Conservation (phyloP, 2,797 vertebrate genomes). For the Cyclopterus lumpus region DNA sequence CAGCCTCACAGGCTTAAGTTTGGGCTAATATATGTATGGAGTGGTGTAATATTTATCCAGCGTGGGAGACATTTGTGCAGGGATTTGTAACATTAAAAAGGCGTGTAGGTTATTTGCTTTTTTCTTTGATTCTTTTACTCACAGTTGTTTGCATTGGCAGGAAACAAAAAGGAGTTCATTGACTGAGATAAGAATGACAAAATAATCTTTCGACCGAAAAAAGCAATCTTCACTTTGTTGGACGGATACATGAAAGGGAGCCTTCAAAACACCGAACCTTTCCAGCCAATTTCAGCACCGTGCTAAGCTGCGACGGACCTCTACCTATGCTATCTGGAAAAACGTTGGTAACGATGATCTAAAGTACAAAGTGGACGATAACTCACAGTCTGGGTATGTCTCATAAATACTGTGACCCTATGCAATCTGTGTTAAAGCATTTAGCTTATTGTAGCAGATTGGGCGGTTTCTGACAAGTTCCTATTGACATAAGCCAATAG, state of each 20-base stretch:
- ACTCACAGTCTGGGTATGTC: constrained; percentile 30
- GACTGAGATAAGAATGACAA: constrained; percentile 41
- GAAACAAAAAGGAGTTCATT: constrained; percentile 35
- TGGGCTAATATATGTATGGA: constrained; percentile 62
- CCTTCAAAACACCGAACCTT: constrained; percentile 23
- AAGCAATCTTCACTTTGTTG: constrained; percentile 28
- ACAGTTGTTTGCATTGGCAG: neutral
- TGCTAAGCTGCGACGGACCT: constrained; percentile 36
- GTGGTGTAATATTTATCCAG: constrained; percentile 48
- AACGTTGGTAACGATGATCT: constrained; percentile 23
- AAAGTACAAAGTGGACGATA: constrained; percentile 36
- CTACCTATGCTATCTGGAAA: constrained; percentile 24
- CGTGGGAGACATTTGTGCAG: neutral
- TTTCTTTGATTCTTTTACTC: neutral
- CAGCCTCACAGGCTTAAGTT: constrained; percentile 46
- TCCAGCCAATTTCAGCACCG: constrained; percentile 44
- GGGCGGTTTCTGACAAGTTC: constrained; percentile 12
- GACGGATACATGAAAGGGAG: constrained; percentile 32
- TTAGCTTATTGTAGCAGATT: constrained; percentile 28
- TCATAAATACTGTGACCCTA: constrained; percentile 39
- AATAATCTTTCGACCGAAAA: constrained; percentile 6
- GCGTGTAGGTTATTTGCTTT: neutral
- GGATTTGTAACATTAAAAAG: neutral
- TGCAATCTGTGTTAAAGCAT: constrained; percentile 31
- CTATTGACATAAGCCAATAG: neutral